phyloP scores from a whole-genome alignment of 2,113 vertebrate genomes.

The Tragelaphus strepsiceros region DNA sequence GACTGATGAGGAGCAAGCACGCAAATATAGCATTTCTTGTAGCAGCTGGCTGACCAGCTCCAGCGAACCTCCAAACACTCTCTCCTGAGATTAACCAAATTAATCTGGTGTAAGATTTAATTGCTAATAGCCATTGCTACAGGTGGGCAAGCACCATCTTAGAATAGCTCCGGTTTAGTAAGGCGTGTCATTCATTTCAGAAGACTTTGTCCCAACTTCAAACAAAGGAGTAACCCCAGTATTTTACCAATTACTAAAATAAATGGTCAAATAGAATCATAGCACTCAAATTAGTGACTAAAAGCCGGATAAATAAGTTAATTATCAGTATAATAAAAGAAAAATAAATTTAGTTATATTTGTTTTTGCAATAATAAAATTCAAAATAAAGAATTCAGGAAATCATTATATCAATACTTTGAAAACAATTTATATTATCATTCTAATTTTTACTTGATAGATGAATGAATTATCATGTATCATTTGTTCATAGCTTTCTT shows the following conservation, averaged over 20 bases:
- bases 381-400: neutral
- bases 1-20: neutral
- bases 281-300: neutral
- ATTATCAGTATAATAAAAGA: neutral
- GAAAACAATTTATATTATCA: neutral
- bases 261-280: neutral
- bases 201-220: neutral
- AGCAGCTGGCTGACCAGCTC: neutral
- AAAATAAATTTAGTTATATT: neutral
- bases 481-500: neutral
- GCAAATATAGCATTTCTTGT: neutral
- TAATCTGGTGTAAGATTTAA: neutral
- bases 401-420: neutral
- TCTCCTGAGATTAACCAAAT: neutral
- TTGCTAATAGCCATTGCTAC: neutral
- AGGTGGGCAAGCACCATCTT: neutral
- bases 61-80: neutral
- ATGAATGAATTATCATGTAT: neutral
- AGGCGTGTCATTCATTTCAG: neutral
- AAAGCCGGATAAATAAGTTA: neutral
- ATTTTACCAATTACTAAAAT: neutral
- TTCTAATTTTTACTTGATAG: neutral
- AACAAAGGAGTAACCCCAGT: neutral
- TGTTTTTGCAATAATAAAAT: neutral
- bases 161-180: neutral